Evolutionary conservation across 2,888 invertebrate species (phyloP).

Genomic region (Tetanocera ferruginea): DNA sequence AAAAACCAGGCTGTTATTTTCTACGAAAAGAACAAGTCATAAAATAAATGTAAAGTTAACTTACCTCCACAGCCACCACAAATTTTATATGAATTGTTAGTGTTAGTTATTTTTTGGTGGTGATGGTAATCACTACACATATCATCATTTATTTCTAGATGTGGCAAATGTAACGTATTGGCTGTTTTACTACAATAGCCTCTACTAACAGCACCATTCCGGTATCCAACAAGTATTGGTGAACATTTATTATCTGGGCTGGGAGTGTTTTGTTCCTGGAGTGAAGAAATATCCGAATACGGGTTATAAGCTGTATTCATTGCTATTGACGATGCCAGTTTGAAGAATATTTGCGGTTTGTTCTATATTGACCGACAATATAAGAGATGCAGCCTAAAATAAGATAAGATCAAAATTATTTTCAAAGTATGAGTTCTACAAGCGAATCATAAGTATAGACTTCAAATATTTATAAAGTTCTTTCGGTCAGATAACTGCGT

Average conservation of each 20-base stretch:
- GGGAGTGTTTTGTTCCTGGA: conserved; percentile 75
- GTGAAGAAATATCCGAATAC: conserved; percentile 84
- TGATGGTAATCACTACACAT: conserved; percentile 64
- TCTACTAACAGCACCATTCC: conserved; percentile 67
- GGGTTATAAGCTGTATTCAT: conserved; percentile 94
- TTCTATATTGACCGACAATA: no score
- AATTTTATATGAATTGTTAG: conserved; percentile 75
- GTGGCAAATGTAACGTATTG: conserved; percentile 67
- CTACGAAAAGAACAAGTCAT: no score
- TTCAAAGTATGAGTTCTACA: no score
- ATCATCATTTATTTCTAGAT: conserved; percentile 66
- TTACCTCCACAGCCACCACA: conserved; percentile 91
- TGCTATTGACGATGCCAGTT: conserved; percentile 89
- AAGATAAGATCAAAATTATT: no score
- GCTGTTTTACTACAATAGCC: conserved; percentile 66
- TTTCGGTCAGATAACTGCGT: no score
- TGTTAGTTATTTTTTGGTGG: conserved; percentile 65
- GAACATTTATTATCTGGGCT: conserved; percentile 79
- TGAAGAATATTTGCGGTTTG: conserved; percentile 68
- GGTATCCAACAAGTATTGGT: conserved; percentile 71
- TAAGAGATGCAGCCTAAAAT: no score
- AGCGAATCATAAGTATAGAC: no score
- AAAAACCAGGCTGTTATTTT: no score
- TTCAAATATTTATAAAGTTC: no score
- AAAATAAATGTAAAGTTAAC: neutral